These are phyloP conservation scores for Sebastolobus alascanus DNA, from an alignment of 2,797 vertebrate genomes.

Conservation along the genomic window DNA sequence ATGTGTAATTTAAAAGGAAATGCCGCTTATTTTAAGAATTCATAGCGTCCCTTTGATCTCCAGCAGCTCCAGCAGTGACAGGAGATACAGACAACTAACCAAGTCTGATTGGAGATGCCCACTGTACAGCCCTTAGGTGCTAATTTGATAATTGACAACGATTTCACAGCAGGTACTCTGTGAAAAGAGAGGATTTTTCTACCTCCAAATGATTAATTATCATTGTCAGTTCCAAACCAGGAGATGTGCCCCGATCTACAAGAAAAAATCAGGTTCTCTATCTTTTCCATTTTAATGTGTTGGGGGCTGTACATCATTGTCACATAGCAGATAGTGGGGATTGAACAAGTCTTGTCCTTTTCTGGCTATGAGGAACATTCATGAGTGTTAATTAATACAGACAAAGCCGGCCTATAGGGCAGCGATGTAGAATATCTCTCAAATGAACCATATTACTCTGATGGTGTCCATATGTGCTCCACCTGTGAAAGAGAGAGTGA, in stretches of 20 bases:
- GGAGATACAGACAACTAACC: conserved; percentile 37
- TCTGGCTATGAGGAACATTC: conserved; percentile 49
- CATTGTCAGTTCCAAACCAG: conserved; percentile 50
- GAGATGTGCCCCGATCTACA: conserved; percentile 38
- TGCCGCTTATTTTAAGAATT: conserved; percentile 59
- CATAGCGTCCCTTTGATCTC: conserved; percentile 60
- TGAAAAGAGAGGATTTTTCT: conserved; percentile 37
- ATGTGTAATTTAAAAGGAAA: conserved; percentile 63
- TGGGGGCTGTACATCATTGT: conserved; percentile 69
- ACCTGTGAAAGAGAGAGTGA: conserved; percentile 58
- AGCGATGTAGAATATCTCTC: conserved; percentile 52
- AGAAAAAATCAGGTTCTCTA: conserved; percentile 48
- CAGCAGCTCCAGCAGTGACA: conserved; percentile 40
- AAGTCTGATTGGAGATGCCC: conserved; percentile 38
- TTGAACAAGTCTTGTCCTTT: conserved; percentile 51
- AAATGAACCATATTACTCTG: conserved; percentile 47
- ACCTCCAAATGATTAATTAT: conserved; percentile 53
- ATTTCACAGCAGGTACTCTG: conserved; percentile 44
- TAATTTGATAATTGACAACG: conserved; percentile 45
- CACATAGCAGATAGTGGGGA: conserved; percentile 57
- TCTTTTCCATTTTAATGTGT: conserved; percentile 63
- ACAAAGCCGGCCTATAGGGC: conserved; percentile 50
- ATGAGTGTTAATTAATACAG: conserved; percentile 71
- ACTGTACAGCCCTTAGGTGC: conserved; percentile 22
- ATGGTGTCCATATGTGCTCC: conserved; percentile 30